Base-by-base conservation (phyloP, 2,888 invertebrate species). In the Lepetodrilus schrolli region DNA sequence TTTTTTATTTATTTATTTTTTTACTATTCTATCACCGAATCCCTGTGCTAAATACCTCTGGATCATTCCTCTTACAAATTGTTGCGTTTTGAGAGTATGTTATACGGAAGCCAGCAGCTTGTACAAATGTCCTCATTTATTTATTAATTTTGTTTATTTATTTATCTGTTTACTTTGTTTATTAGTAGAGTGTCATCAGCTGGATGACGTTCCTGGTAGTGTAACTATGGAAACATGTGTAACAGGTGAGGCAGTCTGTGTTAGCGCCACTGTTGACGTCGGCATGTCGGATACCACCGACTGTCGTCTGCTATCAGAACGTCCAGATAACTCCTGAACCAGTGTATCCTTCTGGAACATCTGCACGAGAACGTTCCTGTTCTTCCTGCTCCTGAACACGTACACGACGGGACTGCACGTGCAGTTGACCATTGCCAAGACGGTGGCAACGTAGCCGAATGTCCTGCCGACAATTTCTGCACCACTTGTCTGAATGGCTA, bases 321-420 rank as follows among this genome's bases (percentile, higher is more conserved):
- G 26, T 4, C 58, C 58, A 26, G 26, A 17, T 17, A 58, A 17
- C n/a, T 58, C 58, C 34, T 30, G 26, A 17, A 58, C 58, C 7
- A 58, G 5, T 3, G 58, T 58, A 4, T 58, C 30, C 34, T 34
- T 10, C 13, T 30, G 26, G 10, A 58, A 30, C 17, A 58, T 26
- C 26, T 58, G 34, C n/a, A 26, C 30, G n/a, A 87, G 76, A 73
- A 86, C 84, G 36, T 80, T 79, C n/a, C 86, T 80, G 2, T 82
- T 81, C 21, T 81, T 49, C 72, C 84, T 84, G 51, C 84, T 85
- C 21, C 95, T 93, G 90, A 95, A 93, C 38, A 95, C 95, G 89
- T 95, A 95, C 66, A 95, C 92, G 86, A 95, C 93, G 20, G 95
- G 95, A 66, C 94, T 95, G 23, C 93, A 92, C 49, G 93, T 92